A percentile compares a stretch with the other conserved stretches of the same genome.
Evolutionary conservation across 2,113 vertebrate species (phyloP).

Genomic region (Rhipidura dahli): DNA sequence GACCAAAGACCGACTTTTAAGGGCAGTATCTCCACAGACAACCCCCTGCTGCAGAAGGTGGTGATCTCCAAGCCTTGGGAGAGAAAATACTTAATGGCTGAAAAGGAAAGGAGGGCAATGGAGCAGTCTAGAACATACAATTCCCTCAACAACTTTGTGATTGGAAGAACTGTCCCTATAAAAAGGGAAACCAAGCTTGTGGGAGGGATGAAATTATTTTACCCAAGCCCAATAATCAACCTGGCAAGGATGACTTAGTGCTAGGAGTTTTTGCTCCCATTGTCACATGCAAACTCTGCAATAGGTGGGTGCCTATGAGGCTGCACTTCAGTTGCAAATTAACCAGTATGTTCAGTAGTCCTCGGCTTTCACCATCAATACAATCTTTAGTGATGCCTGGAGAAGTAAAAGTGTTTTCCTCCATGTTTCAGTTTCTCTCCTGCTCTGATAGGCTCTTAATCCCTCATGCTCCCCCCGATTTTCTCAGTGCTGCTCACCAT

Average conservation of each 20-base stretch:
- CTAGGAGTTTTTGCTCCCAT: neutral
- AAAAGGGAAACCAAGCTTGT: neutral
- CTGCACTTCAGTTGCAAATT: neutral
- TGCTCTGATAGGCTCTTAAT: neutral
- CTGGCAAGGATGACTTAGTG: neutral
- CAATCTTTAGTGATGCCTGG: neutral
- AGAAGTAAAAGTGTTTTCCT: neutral
- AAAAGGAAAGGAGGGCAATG: neutral
- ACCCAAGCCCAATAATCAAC: neutral
- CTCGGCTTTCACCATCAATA: rapidly evolving
- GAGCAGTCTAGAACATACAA: neutral
- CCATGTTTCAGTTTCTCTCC: neutral
- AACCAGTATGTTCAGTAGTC: neutral
- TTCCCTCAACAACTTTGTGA: neutral
- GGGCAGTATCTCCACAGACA: neutral
- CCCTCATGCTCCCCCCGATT: neutral
- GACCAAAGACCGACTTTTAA: neutral
- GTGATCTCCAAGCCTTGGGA: neutral
- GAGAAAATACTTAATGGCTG: neutral
- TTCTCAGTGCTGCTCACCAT: neutral
- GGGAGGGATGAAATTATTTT: neutral
- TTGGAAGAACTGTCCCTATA: neutral
- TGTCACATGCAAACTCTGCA: neutral
- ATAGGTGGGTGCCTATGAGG: neutral
- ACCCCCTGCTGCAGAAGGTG: neutral